phyloP scores from a whole-genome alignment of 2,113 vertebrate species.

The Urocolius indicus region DNA sequence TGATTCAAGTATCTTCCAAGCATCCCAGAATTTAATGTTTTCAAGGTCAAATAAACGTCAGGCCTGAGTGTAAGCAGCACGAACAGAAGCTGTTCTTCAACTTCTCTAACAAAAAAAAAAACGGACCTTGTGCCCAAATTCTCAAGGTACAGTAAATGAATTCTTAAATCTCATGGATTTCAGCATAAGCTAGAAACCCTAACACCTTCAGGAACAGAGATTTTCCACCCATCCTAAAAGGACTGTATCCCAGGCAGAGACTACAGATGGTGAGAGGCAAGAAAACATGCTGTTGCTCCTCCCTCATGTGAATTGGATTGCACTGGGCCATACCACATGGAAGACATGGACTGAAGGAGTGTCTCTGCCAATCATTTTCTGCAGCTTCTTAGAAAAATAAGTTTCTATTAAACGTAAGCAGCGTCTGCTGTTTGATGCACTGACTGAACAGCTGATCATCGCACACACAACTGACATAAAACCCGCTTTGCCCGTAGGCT shows the following conservation, averaged over 20 bases:
- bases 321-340: not conserved
- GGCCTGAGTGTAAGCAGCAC: not conserved
- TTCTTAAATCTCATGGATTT: not conserved
- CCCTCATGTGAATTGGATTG: not conserved
- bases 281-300: not conserved
- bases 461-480: not conserved
- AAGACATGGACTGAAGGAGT: not conserved
- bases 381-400: not conserved
- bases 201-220: not conserved
- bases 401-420: not conserved
- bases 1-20: slow-evolving; percentile 6
- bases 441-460: not conserved
- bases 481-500: not conserved
- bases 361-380: not conserved
- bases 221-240: not conserved
- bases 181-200: not conserved
- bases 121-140: not conserved
- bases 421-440: not conserved
- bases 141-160: not conserved
- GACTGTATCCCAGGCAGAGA: not conserved
- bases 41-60: slow-evolving; percentile 49
- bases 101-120: not conserved
- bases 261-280: not conserved
- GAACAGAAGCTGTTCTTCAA: not conserved
- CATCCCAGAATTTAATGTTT: slow-evolving; percentile 14